Percentiles rank a stretch among this genome's conserved stretches.
phyloP scores from a whole-genome alignment of 2,797 vertebrate species.

The Lemur catta region DNA sequence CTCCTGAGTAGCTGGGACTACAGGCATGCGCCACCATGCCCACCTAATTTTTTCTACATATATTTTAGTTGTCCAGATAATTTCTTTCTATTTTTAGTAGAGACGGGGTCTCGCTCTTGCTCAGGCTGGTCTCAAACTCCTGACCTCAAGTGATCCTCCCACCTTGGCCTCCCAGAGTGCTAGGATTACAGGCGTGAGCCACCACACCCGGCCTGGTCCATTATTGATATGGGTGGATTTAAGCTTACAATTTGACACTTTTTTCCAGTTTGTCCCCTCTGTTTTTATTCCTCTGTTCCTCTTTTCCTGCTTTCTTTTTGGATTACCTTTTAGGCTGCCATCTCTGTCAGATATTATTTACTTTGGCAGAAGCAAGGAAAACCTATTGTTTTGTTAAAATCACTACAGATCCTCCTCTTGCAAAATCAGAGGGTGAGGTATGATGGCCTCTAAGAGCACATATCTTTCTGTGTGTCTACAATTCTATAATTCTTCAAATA shows the following conservation, averaged over 20 bases:
- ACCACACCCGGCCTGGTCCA: background rate
- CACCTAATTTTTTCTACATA: no score
- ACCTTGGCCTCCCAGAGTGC: no score
- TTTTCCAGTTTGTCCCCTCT: background rate
- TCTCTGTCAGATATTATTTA: background rate
- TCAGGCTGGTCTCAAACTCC: no score
- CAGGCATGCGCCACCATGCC: no score
- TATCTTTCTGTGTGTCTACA: background rate
- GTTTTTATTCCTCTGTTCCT: background rate
- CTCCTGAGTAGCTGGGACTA: no score
- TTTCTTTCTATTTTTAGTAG: no score
- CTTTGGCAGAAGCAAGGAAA: background rate
- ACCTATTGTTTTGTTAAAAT: background rate
- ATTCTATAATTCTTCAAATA: background rate
- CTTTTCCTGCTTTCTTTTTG: background rate
- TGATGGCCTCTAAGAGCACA: background rate
- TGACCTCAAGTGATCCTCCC: no score
- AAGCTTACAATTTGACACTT: background rate
- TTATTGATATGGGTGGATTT: background rate
- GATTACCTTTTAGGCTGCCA: background rate
- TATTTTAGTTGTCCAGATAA: no score
- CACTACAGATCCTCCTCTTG: background rate
- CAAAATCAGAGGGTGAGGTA: background rate
- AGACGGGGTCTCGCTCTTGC: no score
- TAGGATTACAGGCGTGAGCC: no score